Percentiles rank a stretch among this genome's conserved stretches.
Evolutionary conservation across 2,888 invertebrate genomes (phyloP).

Genomic region (Erynnis tages): DNA sequence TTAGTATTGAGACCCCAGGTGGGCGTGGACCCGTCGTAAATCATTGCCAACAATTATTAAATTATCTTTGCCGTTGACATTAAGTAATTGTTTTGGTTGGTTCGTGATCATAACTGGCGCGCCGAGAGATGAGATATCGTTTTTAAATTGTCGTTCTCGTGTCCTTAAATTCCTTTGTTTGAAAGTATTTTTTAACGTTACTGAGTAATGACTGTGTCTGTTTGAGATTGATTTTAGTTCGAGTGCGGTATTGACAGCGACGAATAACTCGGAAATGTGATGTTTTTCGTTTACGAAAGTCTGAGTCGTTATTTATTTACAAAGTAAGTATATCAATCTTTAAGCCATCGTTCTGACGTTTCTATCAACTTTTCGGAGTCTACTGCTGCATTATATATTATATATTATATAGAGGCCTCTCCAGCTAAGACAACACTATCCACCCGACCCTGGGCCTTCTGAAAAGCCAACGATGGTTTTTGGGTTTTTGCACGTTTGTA

Average conservation of each 20-base stretch:
- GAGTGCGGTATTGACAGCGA: conserved; percentile 18
- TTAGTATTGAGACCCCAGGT: conserved; percentile 73
- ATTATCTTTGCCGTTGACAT: conserved; percentile 80
- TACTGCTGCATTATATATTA: no score
- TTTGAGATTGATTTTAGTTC: conserved; percentile 19
- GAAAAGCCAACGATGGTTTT: no score
- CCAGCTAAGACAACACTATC: no score
- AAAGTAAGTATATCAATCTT: no score
- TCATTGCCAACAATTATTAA: conserved; percentile 79
- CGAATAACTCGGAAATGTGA: conserved; percentile 3
- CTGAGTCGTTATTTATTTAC: not conserved
- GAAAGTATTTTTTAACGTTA: conserved; percentile 44
- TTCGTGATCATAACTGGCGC: conserved; percentile 59
- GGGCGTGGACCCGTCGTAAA: conserved; percentile 72
- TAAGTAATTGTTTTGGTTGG: conserved; percentile 78
- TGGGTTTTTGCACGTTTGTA: no score
- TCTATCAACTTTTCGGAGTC: no score
- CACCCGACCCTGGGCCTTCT: no score
- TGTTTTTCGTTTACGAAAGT: not conserved
- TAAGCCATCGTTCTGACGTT: no score
- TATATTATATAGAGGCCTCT: no score
- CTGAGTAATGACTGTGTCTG: conserved; percentile 31
- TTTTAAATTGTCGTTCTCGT: conserved; percentile 60
- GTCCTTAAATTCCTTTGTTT: conserved; percentile 55
- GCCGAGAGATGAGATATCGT: conserved; percentile 59